phyloP scores from a whole-genome alignment of 2,888 invertebrate species.

The Lagria hirta region DNA sequence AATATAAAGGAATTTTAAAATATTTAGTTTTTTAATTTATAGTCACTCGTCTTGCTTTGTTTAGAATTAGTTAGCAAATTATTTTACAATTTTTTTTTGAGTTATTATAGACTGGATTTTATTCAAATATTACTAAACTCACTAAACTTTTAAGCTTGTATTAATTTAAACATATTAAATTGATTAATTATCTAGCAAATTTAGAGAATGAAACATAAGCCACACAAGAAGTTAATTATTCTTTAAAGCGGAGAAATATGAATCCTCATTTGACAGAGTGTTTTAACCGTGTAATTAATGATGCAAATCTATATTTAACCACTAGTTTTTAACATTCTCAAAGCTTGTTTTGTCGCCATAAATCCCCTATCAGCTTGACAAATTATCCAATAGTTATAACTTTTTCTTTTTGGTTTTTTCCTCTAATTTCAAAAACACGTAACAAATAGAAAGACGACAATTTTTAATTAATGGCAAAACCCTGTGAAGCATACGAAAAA shows the following conservation, averaged over 20 bases:
- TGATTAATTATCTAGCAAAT: conserved; percentile 27
- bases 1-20: too few relatives aligned
- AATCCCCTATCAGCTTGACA: conserved; percentile 24
- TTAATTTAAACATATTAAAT: too few relatives aligned
- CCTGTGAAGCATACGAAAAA: conserved; percentile 14
- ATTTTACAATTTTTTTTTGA: too few relatives aligned
- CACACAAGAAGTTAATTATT: conserved; percentile 22
- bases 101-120: too few relatives aligned
- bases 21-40: too few relatives aligned
- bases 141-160: too few relatives aligned
- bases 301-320: conserved; percentile 34
- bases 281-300: conserved; percentile 34
- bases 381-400: conserved; percentile 16
- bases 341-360: conserved; percentile 19
- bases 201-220: conserved; percentile 6
- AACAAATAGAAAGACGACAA: conserved; percentile 11
- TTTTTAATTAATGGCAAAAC: conserved; percentile 21
- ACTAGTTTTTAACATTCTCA: conserved; percentile 33
- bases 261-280: conserved; percentile 34
- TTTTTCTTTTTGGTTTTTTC: conserved; percentile 1
- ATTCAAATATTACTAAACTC: too few relatives aligned
- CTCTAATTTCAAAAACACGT: too few relatives aligned
- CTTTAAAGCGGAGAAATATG: conserved; percentile 3
- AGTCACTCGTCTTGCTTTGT: too few relatives aligned
- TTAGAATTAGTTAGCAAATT: too few relatives aligned